Evolutionary conservation across 1,140 invertebrate species (phyloP).

Genomic region (Papilio helenus): DNA sequence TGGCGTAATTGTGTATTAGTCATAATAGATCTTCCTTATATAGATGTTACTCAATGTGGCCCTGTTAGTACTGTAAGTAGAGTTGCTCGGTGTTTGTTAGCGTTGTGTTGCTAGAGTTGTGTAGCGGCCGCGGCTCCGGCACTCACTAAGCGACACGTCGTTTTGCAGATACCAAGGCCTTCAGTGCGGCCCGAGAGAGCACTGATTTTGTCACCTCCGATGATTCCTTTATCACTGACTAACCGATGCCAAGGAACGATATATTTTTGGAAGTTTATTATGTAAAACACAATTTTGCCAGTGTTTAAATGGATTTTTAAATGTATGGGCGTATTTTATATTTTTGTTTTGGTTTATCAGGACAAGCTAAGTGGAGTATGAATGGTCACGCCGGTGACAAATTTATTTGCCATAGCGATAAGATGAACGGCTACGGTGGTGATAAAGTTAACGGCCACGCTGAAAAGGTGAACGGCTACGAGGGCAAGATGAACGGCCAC

Average conservation of each 20-base stretch:
- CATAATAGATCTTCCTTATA: slow-evolving; percentile 56
- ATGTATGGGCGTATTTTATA: slow-evolving; percentile 52
- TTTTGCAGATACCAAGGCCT: slow-evolving; percentile 71
- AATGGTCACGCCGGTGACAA: slow-evolving; percentile 56
- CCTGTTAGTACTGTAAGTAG: slow-evolving; percentile 54
- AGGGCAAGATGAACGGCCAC: slow-evolving; percentile 46
- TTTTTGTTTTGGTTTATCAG: slow-evolving; percentile 71
- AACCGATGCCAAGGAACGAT: slow-evolving; percentile 36
- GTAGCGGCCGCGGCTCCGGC: slow-evolving; percentile 47
- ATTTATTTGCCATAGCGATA: slow-evolving; percentile 44
- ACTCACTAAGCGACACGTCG: slow-evolving; percentile 60
- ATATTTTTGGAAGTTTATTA: slow-evolving; percentile 37
- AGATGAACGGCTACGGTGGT: slow-evolving; percentile 53
- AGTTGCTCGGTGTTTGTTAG: slow-evolving; percentile 49
- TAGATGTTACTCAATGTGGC: slow-evolving; percentile 34
- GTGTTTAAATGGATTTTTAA: slow-evolving; percentile 54
- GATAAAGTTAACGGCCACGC: slow-evolving; percentile 56
- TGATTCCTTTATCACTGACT: slow-evolving; percentile 62
- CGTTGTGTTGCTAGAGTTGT: slow-evolving; percentile 39
- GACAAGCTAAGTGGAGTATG: slow-evolving; percentile 64
- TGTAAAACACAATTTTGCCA: slow-evolving; percentile 72
- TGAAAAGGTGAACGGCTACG: slow-evolving; percentile 55
- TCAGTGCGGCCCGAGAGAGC: slow-evolving; percentile 63
- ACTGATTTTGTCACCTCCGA: slow-evolving; percentile 62
- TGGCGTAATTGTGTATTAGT: slow-evolving; percentile 76